A percentile compares a stretch with the other conserved stretches of the same genome.
Conservation (phyloP, 2,888 invertebrate species). For the Molorchus minor region DNA sequence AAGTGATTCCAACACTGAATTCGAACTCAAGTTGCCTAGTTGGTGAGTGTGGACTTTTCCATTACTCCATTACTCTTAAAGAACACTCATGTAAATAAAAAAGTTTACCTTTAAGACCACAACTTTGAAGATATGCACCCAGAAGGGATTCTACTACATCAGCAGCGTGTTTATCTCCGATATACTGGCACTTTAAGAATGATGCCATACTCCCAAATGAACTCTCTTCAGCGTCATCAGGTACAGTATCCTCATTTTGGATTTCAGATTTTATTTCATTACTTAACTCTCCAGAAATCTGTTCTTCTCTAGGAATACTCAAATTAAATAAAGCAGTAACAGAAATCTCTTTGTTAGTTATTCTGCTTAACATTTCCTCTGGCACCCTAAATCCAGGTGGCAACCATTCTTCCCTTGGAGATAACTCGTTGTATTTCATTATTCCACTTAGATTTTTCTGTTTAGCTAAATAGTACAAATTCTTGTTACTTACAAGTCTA, state of each 20-base stretch:
- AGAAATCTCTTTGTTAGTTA: conserved; percentile 62
- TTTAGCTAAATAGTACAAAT: conserved; percentile 79
- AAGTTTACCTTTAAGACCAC: conserved; percentile 59
- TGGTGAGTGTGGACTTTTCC: no score
- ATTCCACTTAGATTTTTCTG: conserved; percentile 67
- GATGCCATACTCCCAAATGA: conserved; percentile 56
- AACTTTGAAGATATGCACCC: conserved; percentile 74
- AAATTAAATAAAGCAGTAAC: conserved; percentile 63
- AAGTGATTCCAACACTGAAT: no score
- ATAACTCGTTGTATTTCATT: conserved; percentile 72
- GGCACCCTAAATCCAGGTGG: conserved; percentile 80
- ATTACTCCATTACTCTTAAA: not conserved
- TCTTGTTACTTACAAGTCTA: conserved; percentile 81
- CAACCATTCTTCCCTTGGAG: conserved; percentile 77
- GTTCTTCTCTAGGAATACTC: conserved; percentile 61
- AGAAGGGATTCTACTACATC: conserved; percentile 89
- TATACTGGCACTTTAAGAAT: conserved; percentile 63
- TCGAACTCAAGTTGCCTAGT: no score
- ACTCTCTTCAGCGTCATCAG: conserved; percentile 51
- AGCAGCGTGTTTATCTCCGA: conserved; percentile 75
- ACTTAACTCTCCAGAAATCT: conserved; percentile 52
- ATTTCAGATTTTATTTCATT: conserved; percentile 46
- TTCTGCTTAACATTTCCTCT: conserved; percentile 60
- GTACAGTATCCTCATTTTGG: conserved; percentile 26
- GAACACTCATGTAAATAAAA: not conserved